Base-by-base conservation (phyloP, 2,113 vertebrate genomes). In the Ranitomeya variabilis region DNA sequence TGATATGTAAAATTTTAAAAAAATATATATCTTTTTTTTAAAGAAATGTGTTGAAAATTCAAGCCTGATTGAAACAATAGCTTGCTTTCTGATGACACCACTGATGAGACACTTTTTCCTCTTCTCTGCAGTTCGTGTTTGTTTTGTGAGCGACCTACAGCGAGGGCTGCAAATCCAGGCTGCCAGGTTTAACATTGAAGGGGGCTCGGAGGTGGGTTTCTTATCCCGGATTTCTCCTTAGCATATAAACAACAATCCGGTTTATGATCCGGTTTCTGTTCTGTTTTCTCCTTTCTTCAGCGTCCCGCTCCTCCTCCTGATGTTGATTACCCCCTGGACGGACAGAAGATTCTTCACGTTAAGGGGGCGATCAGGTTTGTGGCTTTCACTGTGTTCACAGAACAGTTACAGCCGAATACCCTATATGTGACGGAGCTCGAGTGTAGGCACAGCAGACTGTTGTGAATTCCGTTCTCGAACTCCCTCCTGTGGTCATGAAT, bases 101-200 rank as follows among this genome's bases (percentile, higher is more conserved):
- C 37, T 76, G 2, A 76, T 18, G 2, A 19, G 37, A 51, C 16
- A 11, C 45, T 7, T 74, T 74, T 37, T 19, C 37, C 21, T 10
- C 14, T 89, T 80, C 21, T 90, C 82, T 92, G 0, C 92, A 99
- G 98, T 98, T 16, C 96, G 98, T 8, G 96, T 97, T 26, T 99
- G 98, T 90, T 99, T 99, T 85, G 97, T 99, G 90, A 98, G 97
- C 60, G 98, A 99, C 90, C 93, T 99, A 87, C 97, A 98, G 12
- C 95, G 98, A 69, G 98, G 98, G 9, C 93, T 98, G n/a, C 96
- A 97, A 92, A 96, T 99, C 90, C 98, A 99, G 88, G 96, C 96
- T 90, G 96, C 98, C 91, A 99, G 97, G 87, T 99, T 99, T 93
- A 98, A 98, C 94, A 91, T 98, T 19, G 96, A 98, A 37, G 97